Evolutionary conservation across 2,888 invertebrate genomes (phyloP), one percentile per base, ranked within the genome.

Genomic region (Hypsopygia costalis): DNA sequence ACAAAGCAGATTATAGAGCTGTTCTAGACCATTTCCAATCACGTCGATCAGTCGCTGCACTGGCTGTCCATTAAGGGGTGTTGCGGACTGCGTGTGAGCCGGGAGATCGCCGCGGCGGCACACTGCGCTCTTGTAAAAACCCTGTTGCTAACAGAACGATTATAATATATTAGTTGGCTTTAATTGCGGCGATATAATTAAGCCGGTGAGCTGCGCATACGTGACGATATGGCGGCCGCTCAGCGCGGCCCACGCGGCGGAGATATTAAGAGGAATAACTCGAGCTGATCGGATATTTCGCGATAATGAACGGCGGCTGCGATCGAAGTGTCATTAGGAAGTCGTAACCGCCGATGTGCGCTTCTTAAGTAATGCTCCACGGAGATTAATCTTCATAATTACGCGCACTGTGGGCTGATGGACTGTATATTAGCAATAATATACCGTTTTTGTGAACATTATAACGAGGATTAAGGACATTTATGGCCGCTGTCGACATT

Each of bases 291-390:
- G 83, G 80, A 81, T 85, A 81, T 81, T 79, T 78, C 66, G 72
- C 79, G 82, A 82, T 87, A 88, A 87, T 87, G 88, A 83, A 80
- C 72, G 76, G 69, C 73, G 74, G 71, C 62, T 70, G 70, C 74
- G 81, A 81, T 83, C 86, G 85, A 81, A 81, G 86, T 83, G 86
- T 85, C 85, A 86, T 88, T 87, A 88, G 88, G 88, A 88, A 87
- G 86, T 82, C 81, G 80, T 82, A 81, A 78, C 76, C 63, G 74
- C 49, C 74, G 71, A 74, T 77, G 81, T 74, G 79, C 73, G 78
- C 81, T 79, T 20, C 74, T 73, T 71, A 65, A 81, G 82, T 80
- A 78, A 81, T 79, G 77, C 75, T 74, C 71, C 68, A 66, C 62
- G 69, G 69, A 65, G 76, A 79, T 83, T 78, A 78, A 79, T 79